Evolutionary conservation across 2,888 invertebrate species (phyloP).

Genomic region (Seira musarum): DNA sequence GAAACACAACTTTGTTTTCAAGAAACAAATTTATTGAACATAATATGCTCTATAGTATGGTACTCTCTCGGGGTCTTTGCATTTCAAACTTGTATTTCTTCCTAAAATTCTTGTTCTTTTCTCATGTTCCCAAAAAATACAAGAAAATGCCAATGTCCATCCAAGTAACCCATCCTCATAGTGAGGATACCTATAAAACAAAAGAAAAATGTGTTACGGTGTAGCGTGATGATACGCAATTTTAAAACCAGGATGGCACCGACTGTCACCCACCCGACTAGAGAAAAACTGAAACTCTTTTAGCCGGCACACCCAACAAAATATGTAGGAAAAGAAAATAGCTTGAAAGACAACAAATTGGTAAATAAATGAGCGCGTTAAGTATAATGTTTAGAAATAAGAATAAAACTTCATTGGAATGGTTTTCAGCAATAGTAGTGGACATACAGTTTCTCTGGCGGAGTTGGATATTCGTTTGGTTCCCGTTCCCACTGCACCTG

Average conservation of each 20-base stretch:
- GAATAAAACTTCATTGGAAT: slow-evolving; percentile 58
- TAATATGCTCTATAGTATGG: too few species aligned
- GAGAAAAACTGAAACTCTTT: too few species aligned
- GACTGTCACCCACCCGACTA: slow-evolving; percentile 68
- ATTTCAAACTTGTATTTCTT: too few species aligned
- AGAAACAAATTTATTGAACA: too few species aligned
- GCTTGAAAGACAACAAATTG: slow-evolving; percentile 22
- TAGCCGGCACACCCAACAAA: slow-evolving; percentile 20
- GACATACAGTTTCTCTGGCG: slow-evolving; percentile 46
- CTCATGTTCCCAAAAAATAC: not conserved
- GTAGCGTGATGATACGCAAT: slow-evolving; percentile 68
- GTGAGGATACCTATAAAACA: slow-evolving; percentile 17
- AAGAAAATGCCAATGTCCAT: slow-evolving; percentile 28
- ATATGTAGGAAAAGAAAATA: slow-evolving; percentile 30
- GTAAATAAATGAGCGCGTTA: slow-evolving; percentile 15
- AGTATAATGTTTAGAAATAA: slow-evolving; percentile 50
- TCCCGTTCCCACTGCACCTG: slow-evolving; percentile 29
- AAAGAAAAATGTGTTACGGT: slow-evolving; percentile 23
- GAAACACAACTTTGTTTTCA: too few species aligned
- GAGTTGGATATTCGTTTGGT: slow-evolving; percentile 20
- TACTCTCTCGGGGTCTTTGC: too few species aligned
- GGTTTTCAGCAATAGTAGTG: too few species aligned
- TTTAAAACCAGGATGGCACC: slow-evolving; percentile 69
- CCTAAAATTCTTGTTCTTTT: too few species aligned
- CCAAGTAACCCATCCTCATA: slow-evolving; percentile 3